These are phyloP conservation scores for Acanthurus lineatus DNA, from an alignment of 2,797 vertebrate genomes.

Conservation along the genomic window DNA sequence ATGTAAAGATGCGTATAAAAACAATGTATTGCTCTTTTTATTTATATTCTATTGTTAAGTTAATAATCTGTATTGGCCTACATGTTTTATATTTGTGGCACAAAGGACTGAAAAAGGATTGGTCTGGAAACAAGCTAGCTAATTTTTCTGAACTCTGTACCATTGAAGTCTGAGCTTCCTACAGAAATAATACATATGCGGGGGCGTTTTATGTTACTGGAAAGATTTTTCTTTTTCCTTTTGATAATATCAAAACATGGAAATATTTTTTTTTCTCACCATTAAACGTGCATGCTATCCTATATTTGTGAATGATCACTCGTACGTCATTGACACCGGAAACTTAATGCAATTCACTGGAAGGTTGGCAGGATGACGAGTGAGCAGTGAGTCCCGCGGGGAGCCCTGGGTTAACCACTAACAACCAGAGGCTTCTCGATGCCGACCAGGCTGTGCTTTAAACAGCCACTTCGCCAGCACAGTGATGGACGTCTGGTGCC, in stretches of 20 bases:
- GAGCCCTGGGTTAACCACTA: slow-evolving; percentile 80
- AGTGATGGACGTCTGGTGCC: slow-evolving; percentile 74
- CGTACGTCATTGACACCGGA: slow-evolving; percentile 70
- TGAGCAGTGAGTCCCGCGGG: slow-evolving; percentile 62
- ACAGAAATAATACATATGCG: neutral
- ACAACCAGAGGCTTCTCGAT: slow-evolving; percentile 73
- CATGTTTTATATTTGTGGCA: no score
- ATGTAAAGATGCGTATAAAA: no score
- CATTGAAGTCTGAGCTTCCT: neutral
- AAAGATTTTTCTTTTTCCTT: slow-evolving; percentile 22
- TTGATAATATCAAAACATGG: slow-evolving; percentile 58
- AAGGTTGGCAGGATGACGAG: slow-evolving; percentile 70
- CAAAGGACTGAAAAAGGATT: neutral
- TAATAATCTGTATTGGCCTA: no score
- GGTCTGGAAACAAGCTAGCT: neutral
- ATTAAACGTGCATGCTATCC: slow-evolving; percentile 34
- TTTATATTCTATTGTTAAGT: no score
- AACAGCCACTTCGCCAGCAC: slow-evolving; percentile 67
- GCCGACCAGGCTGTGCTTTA: slow-evolving; percentile 71
- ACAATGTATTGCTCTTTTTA: no score
- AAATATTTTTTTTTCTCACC: slow-evolving; percentile 60
- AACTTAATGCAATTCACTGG: slow-evolving; percentile 67
- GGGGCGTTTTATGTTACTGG: slow-evolving; percentile 17
- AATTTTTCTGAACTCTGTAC: neutral
- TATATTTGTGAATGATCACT: slow-evolving; percentile 64